Evolutionary conservation across 2,113 vertebrate species (phyloP).

Genomic region (Ciconia boyciana): DNA sequence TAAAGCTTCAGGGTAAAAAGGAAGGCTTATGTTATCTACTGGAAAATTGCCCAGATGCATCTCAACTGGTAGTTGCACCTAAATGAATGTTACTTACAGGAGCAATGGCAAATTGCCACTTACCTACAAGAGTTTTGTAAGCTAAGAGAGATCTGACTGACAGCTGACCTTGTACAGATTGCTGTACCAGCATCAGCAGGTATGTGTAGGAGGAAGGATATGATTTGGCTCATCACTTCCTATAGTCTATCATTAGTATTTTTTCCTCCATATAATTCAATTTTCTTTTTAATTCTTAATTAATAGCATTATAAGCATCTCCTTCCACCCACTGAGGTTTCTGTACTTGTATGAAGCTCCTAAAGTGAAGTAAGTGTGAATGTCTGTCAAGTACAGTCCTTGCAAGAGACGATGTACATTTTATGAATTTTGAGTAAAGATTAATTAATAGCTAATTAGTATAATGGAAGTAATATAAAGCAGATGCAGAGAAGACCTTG

Average conservation of each 20-base stretch:
- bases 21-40: background rate
- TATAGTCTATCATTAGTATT: background rate
- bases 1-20: background rate
- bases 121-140: background rate
- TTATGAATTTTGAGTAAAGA: slow-evolving; percentile 70
- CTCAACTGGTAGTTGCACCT: background rate
- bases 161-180: background rate
- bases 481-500: slow-evolving; percentile 77
- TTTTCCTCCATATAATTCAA: background rate
- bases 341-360: slow-evolving; percentile 51
- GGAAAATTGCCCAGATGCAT: slow-evolving; percentile 13
- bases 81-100: background rate
- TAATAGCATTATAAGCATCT: slow-evolving; percentile 31
- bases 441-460: slow-evolving; percentile 81
- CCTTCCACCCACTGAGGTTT: slow-evolving; percentile 31
- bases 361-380: slow-evolving; percentile 72
- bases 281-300: slow-evolving; percentile 42
- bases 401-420: slow-evolving; percentile 53
- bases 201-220: slow-evolving; percentile 7
- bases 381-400: slow-evolving; percentile 67
- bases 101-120: slow-evolving; percentile 9
- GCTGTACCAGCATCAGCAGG: background rate
- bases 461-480: slow-evolving; percentile 73
- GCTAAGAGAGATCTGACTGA: background rate
- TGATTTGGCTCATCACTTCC: background rate